Base-by-base conservation (phyloP, 2,888 invertebrate species). In the Megaustenia siamemsis region DNA sequence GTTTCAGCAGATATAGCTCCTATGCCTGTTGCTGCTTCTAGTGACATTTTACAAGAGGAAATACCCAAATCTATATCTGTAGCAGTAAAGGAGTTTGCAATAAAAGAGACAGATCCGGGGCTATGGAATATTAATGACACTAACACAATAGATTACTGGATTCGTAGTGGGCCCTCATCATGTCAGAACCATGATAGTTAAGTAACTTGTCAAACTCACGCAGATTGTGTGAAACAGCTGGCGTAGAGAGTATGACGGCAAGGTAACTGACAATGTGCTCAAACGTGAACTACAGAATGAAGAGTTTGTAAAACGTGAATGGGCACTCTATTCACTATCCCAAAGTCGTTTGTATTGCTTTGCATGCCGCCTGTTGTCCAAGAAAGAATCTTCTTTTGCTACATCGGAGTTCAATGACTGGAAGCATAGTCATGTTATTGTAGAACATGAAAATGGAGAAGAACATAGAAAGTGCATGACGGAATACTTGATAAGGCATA, bases 231-330 rank as follows among this genome's bases (percentile, higher is more conserved):
- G 28, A 68, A 4, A 4, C 4, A 68, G 68, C 68, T 18, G 35
- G 68, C 12, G 68, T 10, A 18, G 38, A 15, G 28, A 12, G 28
- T 15, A 38, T 21, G 2, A 5, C 35, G 68, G 38, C 68, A 32
- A 32, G 32, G 4, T 63, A 63, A 21, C 38, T 38, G 38, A 5
- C 68, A 68, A 68, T 68, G 68, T 38, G 68, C 21, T 68, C 38
- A 38, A 68, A 38, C 28, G 68, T 68, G 68, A 68, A 68, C 68
- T 68, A 21, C 38, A 38, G 68, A 68, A 68, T 68, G 68, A 38
- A 4, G 38, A 68, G 38, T 68, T 10, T 68, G 38, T 38, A 68
- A 68, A 35, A 68, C 28, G 68, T 18, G 68, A 68, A 68, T 68
- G 68, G 38, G 21, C 38, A 38, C 38, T 68, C 5, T 35, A 38